phyloP scores from a whole-genome alignment of 2,888 invertebrate species.

The Lasioglossum figueresi region DNA sequence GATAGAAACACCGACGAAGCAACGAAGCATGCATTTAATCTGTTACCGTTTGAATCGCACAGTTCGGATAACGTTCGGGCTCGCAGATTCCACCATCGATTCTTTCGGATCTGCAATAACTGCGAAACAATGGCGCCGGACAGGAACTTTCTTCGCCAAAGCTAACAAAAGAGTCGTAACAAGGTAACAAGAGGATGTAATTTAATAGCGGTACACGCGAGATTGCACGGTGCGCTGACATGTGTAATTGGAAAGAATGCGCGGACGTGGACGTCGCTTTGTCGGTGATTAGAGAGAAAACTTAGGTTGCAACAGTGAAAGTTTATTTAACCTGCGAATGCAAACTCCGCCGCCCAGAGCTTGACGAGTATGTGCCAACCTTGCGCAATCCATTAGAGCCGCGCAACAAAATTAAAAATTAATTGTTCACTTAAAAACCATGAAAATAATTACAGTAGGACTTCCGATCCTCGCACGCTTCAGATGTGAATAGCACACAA shows the following conservation, averaged over 20 bases:
- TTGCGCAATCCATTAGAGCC: neutral
- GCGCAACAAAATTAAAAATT: neutral
- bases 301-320: conserved; percentile 36
- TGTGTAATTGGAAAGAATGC: conserved; percentile 4
- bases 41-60: neutral
- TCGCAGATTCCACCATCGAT: neutral
- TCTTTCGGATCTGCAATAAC: neutral
- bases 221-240: neutral
- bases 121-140: neutral
- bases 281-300: conserved; percentile 13
- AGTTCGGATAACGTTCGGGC: neutral
- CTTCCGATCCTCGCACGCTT: neutral
- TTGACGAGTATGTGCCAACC: neutral
- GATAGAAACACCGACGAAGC: neutral
- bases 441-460: neutral
- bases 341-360: neutral
- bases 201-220: neutral
- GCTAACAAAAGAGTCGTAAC: neutral
- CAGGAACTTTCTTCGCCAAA: neutral
- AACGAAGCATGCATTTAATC: neutral
- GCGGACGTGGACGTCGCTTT: conserved; percentile 1
- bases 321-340: conserved; percentile 17
- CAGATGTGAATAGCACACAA: too few relatives aligned
- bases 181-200: conserved; percentile 15
- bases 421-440: neutral